Base-by-base conservation (phyloP, 2,797 vertebrate species). In the Alcedo atthis region DNA sequence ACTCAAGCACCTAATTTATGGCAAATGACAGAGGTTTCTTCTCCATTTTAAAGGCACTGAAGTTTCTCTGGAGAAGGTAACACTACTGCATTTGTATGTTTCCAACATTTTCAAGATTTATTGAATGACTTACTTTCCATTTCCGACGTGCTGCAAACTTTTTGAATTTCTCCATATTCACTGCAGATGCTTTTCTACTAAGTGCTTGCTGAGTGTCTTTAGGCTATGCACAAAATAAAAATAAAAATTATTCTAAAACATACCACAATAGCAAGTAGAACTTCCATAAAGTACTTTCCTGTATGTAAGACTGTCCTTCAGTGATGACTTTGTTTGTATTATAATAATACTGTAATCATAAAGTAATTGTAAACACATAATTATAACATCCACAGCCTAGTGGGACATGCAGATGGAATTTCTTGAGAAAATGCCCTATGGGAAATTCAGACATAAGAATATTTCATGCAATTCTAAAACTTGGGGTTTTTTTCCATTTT, bases 161-260 rank as follows among this genome's bases (percentile, higher is more conserved):
- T 93, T 99, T 99, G 93, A 99, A 99, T 96, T 99, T 99, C 75
- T 99, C 99, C 99, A 99, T 99, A 97, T 99, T 99, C 87, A 99
- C 99, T 8, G 99, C 99, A 0, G 99, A 99, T 82, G 99, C 99
- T 97, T 99, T 99, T 90, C 99, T 98, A 92, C 99, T 99, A 87
- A 99, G 98, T 14, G 98, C 99, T 94, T 99, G 99, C 57, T 98
- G 98, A 8, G 98, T 99, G 97, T 99, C 99, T 97, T 99, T 99
- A 93, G 99, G 99, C 99, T 99, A 96, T 64, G 35, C 83, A 16
- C 75, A 96, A 97, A 95, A 82, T 42, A 24, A 85, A 90, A 87
- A 93, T 33, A 91, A 86, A 61, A 63, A 37, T 21, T 21, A 42
- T 66, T 91, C 63, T 92, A 49, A 93, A 94, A 81, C 30, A 90